These are phyloP conservation scores for Dicycla oo DNA, from an alignment of 2,888 invertebrate species.

Conservation along the genomic window DNA sequence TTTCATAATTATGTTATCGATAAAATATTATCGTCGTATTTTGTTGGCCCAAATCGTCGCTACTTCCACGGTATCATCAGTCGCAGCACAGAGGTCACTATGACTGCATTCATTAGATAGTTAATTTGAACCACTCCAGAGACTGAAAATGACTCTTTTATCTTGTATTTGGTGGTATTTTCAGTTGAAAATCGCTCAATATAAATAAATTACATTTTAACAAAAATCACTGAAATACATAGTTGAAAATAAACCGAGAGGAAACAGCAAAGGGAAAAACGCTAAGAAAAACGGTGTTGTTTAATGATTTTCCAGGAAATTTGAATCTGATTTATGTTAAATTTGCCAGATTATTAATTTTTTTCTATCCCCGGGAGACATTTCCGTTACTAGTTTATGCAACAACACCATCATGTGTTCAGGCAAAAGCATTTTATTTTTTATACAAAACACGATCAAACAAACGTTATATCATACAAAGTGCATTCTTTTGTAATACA, in stretches of 20 bases:
- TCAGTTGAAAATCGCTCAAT: background rate
- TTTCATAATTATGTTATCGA: background rate
- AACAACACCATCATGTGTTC: background rate
- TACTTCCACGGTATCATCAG: background rate
- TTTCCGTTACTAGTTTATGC: slow-evolving; percentile 19
- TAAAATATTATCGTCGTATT: background rate
- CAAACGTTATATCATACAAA: background rate
- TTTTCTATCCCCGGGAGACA: background rate
- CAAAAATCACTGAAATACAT: background rate
- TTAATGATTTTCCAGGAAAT: slow-evolving; percentile 17
- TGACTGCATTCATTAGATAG: background rate
- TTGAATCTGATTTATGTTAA: slow-evolving; percentile 7
- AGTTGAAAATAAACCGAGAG: background rate
- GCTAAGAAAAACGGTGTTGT: background rate
- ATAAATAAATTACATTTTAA: background rate
- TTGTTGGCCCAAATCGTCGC: background rate
- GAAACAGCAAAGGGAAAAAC: background rate
- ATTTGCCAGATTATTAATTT: slow-evolving; percentile 24
- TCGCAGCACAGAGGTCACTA: background rate
- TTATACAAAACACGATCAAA: background rate
- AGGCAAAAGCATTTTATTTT: background rate
- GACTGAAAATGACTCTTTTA: background rate
- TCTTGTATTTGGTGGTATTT: background rate
- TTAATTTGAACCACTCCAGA: background rate
- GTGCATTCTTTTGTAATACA: background rate